Base-by-base conservation (phyloP, 2,113 vertebrate genomes). In the Octodon degus region DNA sequence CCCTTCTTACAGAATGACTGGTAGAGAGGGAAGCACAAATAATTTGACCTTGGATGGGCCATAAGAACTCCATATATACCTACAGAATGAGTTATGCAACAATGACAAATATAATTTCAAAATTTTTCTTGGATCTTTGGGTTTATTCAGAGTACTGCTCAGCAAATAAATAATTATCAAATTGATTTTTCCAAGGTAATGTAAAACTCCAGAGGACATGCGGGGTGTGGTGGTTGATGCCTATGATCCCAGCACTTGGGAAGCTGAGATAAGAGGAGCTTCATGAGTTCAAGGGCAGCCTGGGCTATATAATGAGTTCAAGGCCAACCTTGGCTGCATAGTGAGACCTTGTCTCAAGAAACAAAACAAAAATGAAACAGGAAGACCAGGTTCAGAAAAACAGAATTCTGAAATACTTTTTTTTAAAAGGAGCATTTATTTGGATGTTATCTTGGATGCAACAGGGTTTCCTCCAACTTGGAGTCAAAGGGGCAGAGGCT, bases 141-240 rank as follows among this genome's bases (percentile, higher is more conserved):
- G 7, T 70, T 90, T 22, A 30, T 90, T 58, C 74, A 81, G 87
- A 83, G 80, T 93, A 84, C 32, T 91, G 80, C 22, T 50, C 89
- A 85, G 70, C 70, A 95, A 89, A 68, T n/a, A 68, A 68, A n/a
- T 24, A 84, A 67, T 4, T 32, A 47, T 82, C 30, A 85, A 63
- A 83, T 82, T 34, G 25, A 17, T 60, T 85, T 90, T 53, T 77
- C 62, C 58, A 77, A 84, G 16, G 40, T 55, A 50, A 86, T 50
- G 22, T 58, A 72, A 68, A 43, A 62, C 32, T 7, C 0, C 10
- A 32, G 88, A 72, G 65, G 65, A 82, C 47, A 77, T 30, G 25
- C 24, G 27, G 25, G 40, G 74, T 25, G 14, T 30, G 13, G 24
- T 47, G 40, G 25, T 13, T 1, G 24, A 47, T 43, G 74, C 24